These are phyloP conservation scores for Antennarius maculatus DNA, from an alignment of 2,797 vertebrate species.

Conservation along the genomic window DNA sequence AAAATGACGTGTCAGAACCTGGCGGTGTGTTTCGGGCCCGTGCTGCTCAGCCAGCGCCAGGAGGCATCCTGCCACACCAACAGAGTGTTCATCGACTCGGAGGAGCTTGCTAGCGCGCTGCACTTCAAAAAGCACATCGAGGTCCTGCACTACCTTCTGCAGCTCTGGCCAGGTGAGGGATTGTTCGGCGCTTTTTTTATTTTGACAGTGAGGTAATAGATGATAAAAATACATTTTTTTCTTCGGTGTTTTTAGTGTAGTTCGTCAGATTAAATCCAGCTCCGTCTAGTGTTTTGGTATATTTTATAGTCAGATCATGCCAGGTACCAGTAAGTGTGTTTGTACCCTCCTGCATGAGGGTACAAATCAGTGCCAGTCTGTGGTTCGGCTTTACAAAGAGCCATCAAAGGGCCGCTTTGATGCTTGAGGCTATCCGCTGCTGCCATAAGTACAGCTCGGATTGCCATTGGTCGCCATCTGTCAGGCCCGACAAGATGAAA, in stretches of 20 bases:
- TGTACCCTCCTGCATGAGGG: constrained; percentile 2
- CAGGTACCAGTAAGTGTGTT: background rate
- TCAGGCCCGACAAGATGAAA: constrained; percentile 49
- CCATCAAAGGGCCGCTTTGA: constrained; percentile 58
- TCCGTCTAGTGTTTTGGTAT: background rate
- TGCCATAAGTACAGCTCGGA: constrained; percentile 53
- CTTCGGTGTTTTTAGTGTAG: no score
- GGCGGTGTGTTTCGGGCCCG: constrained; percentile 97
- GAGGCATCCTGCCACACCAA: constrained; percentile 91
- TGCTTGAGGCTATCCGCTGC: constrained; percentile 51
- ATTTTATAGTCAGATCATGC: constrained; percentile 6
- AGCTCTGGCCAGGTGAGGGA: constrained; percentile 93
- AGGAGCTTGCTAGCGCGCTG: constrained; percentile 94
- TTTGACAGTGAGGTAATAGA: background rate
- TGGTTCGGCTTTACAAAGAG: constrained; percentile 48
- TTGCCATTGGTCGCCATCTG: constrained; percentile 63
- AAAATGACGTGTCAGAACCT: constrained; percentile 99
- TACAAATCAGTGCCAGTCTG: constrained; percentile 32
- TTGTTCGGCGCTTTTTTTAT: no score
- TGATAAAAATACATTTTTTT: background rate
- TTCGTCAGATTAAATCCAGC: background rate
- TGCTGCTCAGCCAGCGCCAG: constrained; percentile 94
- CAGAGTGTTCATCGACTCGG: constrained; percentile 94
- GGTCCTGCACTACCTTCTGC: constrained; percentile 96
- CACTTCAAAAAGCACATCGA: constrained; percentile 99